phyloP scores from a whole-genome alignment of 2,797 vertebrate genomes.

The Ciconia nigra region DNA sequence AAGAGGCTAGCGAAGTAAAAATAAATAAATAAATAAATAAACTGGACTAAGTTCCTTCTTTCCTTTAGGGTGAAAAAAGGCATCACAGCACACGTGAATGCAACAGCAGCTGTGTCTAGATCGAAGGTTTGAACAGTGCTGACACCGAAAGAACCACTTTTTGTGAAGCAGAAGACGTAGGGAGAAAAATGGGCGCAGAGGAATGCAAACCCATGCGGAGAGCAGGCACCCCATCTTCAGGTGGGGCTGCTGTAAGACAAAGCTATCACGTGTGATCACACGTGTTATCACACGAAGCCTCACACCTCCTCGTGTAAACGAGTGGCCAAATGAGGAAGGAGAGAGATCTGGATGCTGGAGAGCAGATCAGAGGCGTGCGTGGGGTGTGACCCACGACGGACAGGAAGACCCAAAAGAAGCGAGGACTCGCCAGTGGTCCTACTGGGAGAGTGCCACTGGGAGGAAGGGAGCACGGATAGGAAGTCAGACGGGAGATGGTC shows the following conservation, averaged over 20 bases:
- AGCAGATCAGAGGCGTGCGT: fast-evolving
- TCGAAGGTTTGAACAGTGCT: background rate
- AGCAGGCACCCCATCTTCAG: background rate
- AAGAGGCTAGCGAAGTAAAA: background rate
- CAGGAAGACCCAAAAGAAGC: background rate
- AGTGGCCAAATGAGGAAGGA: background rate
- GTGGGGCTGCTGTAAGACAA: background rate
- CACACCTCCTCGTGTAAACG: fast-evolving
- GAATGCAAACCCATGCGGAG: background rate
- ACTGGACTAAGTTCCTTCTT: background rate
- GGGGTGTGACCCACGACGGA: background rate
- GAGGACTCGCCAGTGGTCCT: background rate
- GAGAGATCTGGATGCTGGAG: background rate
- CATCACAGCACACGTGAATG: background rate
- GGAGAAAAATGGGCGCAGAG: background rate
- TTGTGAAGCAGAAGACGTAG: background rate
- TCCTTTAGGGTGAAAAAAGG: background rate
- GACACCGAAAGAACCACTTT: background rate
- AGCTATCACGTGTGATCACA: background rate
- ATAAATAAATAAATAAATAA: too few species aligned
- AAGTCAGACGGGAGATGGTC: background rate
- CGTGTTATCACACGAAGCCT: background rate
- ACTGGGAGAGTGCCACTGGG: background rate
- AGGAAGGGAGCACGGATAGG: fast-evolving
- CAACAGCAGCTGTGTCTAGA: background rate